Evolutionary conservation across 2,113 vertebrate species (phyloP), one percentile per base, ranked within the genome.

Genomic region (Ophiodon elongatus): DNA sequence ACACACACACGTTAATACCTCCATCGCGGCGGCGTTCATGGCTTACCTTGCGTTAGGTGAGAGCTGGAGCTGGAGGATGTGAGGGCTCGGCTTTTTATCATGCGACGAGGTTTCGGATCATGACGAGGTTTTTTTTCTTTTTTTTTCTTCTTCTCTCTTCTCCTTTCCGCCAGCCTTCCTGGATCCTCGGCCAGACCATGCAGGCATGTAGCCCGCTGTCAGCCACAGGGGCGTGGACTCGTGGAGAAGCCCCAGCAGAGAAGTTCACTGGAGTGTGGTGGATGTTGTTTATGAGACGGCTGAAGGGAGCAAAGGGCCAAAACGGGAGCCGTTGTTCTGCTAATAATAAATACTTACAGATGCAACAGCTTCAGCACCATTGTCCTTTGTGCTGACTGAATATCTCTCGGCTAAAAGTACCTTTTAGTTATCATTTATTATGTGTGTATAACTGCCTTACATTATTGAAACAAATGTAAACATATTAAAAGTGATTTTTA

Each of bases 271-370:
- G 79, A 27, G 25, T 39, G 76, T 33, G 68, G 31, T 54, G 43
- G 41, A 17, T 52, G 65, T 47, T 47, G 93, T 33, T 95, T 89
- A 78, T 96, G 93, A 70, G 75, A 60, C 50, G 37, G 60, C 35
- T 25, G 73, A 33, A 25, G 8, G 29, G 19, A 39, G 41, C 29
- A 25, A 8, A 15, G 29, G 29, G 45, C 45, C 33, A 35, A 62
- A 21, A 45, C 60, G 35, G 13, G 19, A 27, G 37, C 37, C 5
- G 6, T 19, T 6, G 1, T 25, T 19, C 25, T 15, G 35, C 47
- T 45, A 57, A 4, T 4, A 25, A 62, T 25, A 39, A 25, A 62
- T 25, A 39, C n/a, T 27, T 17, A 4, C 39, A 60, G 17, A 54
- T n/a, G 17, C 15, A 60, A 7, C 25, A 45, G 65, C 41, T 47